phyloP scores from a whole-genome alignment of 2,797 vertebrate genomes.

The Bradypodion ventrale region DNA sequence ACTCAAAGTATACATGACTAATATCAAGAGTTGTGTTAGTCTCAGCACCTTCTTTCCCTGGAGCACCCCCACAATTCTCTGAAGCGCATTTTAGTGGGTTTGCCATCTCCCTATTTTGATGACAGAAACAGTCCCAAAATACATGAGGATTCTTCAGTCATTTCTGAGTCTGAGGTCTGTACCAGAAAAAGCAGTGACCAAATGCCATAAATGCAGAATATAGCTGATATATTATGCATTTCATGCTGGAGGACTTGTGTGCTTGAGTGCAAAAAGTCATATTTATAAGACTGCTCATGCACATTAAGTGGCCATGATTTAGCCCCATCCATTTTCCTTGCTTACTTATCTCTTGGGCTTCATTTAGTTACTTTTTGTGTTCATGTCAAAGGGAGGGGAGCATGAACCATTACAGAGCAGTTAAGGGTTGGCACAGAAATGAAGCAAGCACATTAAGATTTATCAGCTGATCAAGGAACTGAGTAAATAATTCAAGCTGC shows the following conservation, averaged over 20 bases:
- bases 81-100: not conserved
- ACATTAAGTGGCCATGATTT: not conserved
- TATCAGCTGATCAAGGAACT: not conserved
- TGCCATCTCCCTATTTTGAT: not conserved
- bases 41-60: not conserved
- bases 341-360: not conserved
- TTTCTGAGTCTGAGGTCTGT: not conserved
- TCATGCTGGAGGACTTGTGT: not conserved
- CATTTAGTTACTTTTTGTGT: not conserved
- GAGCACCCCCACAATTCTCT: not conserved
- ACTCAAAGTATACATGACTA: not conserved
- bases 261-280: not conserved
- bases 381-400: not conserved
- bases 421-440: not conserved
- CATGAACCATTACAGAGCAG: not conserved
- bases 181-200: not conserved
- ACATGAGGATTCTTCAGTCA: not conserved
- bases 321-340: not conserved
- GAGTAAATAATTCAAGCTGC: constrained; percentile 30
- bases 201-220: not conserved
- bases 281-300: not conserved
- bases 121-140: not conserved
- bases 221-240: not conserved
- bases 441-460: not conserved
- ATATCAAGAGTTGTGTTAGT: not conserved